Conservation (phyloP, 2,888 invertebrate genomes). For the Suillia variegata region DNA sequence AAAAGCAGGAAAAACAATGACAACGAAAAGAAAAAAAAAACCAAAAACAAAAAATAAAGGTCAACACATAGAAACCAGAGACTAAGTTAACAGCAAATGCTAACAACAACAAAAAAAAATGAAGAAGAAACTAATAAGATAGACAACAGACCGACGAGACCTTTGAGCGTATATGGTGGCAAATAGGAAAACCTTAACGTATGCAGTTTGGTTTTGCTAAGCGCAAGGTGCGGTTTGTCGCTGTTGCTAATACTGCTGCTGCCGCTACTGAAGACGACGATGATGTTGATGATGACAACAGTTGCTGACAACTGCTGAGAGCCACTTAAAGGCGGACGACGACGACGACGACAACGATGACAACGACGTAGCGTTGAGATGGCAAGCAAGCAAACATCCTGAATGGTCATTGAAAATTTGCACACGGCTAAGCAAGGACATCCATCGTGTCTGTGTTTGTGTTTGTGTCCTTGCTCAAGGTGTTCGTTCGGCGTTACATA, state of each 20-base stretch:
- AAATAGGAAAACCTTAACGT: too few species aligned
- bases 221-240: background rate
- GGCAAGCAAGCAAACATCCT: slow-evolving; percentile 29
- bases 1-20: background rate
- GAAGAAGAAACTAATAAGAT: too few species aligned
- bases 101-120: too few species aligned
- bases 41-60: slow-evolving; percentile 6
- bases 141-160: background rate
- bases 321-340: slow-evolving; percentile 14
- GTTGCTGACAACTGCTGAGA: background rate
- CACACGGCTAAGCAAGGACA: slow-evolving; percentile 3
- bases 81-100: background rate
- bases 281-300: background rate
- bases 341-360: too few species aligned
- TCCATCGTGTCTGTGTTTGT: too few species aligned
- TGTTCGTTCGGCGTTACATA: slow-evolving; percentile 12
- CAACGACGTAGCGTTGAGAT: too few species aligned
- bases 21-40: background rate
- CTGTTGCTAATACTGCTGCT: too few species aligned
- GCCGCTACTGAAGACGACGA: slow-evolving; percentile 12
- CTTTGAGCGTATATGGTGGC: background rate
- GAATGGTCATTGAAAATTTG: slow-evolving; percentile 17
- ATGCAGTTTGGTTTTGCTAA: too few species aligned
- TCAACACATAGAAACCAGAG: slow-evolving; percentile 1
- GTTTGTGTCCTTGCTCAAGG: background rate